These are phyloP conservation scores for Lethocerus indicus DNA, from an alignment of 1,140 invertebrate species.

Conservation along the genomic window DNA sequence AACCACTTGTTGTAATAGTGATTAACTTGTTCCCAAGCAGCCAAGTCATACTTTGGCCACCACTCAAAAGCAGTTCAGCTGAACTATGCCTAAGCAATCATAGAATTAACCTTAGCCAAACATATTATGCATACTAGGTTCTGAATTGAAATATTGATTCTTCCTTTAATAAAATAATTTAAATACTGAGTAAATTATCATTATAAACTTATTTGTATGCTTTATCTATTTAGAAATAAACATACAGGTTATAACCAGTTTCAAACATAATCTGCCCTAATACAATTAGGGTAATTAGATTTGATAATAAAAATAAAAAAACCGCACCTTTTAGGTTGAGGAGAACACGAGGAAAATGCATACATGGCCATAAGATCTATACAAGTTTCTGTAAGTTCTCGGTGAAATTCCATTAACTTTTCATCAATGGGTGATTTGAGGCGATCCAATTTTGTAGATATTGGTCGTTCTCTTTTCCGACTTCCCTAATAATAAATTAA, in stretches of 20 bases:
- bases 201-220: no score
- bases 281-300: not conserved
- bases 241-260: no score
- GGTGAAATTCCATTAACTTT: conserved; percentile 59
- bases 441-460: conserved; percentile 32
- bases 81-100: conserved; percentile 42
- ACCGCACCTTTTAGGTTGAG: conserved; percentile 59
- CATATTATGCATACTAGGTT: not conserved
- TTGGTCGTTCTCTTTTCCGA: conserved; percentile 33
- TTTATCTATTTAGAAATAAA: no score
- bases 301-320: conserved; percentile 1
- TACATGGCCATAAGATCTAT: conserved; percentile 83
- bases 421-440: conserved; percentile 36
- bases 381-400: conserved; percentile 86
- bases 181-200: not conserved
- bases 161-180: not conserved
- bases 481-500: conserved; percentile 24
- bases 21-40: conserved; percentile 79
- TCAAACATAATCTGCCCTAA: not conserved
- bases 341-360: conserved; percentile 74
- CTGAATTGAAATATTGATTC: not conserved
- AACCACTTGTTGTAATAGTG: conserved; percentile 86
- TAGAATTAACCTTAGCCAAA: not conserved
- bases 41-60: conserved; percentile 76
- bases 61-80: conserved; percentile 65